These are phyloP conservation scores for Copidosoma aretas DNA, from an alignment of 2,888 invertebrate species.

Conservation along the genomic window DNA sequence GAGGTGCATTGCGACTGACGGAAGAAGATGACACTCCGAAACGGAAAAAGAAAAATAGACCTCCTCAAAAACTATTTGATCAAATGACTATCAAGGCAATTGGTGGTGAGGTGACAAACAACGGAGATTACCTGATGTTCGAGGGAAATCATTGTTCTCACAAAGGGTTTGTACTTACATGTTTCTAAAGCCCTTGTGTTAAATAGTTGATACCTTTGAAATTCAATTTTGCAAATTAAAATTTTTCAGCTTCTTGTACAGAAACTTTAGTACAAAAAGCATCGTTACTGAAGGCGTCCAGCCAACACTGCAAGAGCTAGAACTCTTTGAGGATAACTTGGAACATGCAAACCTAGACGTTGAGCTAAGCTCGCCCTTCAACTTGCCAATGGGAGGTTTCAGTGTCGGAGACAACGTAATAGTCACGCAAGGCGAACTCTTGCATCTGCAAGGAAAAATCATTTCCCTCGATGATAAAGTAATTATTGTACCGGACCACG, in stretches of 20 bases:
- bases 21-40: slow-evolving; percentile 85
- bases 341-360: slow-evolving; percentile 84
- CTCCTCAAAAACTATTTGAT: slow-evolving; percentile 92
- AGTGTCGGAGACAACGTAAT: slow-evolving; percentile 39
- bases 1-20: slow-evolving; percentile 66
- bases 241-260: slow-evolving; percentile 80
- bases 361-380: too few relatives aligned
- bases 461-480: slow-evolving; percentile 17
- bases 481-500: slow-evolving; percentile 26
- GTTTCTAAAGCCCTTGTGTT: neutral
- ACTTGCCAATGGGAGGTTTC: slow-evolving; percentile 14
- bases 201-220: neutral
- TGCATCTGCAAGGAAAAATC: slow-evolving; percentile 34
- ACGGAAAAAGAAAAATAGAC: slow-evolving; percentile 87
- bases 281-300: slow-evolving; percentile 93
- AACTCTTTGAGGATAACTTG: slow-evolving; percentile 90
- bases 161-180: slow-evolving; percentile 67
- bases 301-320: slow-evolving; percentile 92
- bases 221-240: neutral
- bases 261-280: slow-evolving; percentile 94
- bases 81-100: slow-evolving; percentile 91
- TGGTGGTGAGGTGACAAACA: slow-evolving; percentile 94
- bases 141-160: slow-evolving; percentile 95
- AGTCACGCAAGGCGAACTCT: slow-evolving; percentile 31
- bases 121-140: slow-evolving; percentile 96